A percentile compares a stretch with the other conserved stretches of the same genome.
Evolutionary conservation across 1,140 invertebrate species (phyloP).

Genomic region (Lithobius niger): DNA sequence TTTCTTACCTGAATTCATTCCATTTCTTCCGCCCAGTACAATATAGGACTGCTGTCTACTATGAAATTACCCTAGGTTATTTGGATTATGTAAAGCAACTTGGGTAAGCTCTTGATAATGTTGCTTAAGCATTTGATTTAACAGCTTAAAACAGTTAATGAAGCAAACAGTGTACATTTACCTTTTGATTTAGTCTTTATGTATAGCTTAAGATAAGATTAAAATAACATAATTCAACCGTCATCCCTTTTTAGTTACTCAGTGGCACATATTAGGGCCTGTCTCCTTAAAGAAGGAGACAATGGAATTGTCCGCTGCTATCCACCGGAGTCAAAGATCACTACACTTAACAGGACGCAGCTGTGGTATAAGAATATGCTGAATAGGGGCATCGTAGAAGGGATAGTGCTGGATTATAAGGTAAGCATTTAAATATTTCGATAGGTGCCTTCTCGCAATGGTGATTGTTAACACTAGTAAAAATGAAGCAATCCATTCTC

Average conservation of each 20-base stretch:
- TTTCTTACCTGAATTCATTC: constrained; percentile 98
- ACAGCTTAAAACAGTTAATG: too few relatives aligned
- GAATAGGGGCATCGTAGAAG: constrained; percentile 95
- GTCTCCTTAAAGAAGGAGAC: constrained; percentile 98
- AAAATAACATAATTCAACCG: too few relatives aligned
- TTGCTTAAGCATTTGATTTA: too few relatives aligned
- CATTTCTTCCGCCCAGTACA: constrained; percentile 98
- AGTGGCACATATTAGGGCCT: constrained; percentile 99
- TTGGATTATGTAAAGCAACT: constrained; percentile 98
- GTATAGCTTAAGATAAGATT: too few relatives aligned
- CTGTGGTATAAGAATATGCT: constrained; percentile 99
- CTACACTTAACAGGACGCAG: constrained; percentile 96
- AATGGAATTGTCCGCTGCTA: constrained; percentile 99
- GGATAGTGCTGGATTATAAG: constrained; percentile 98
- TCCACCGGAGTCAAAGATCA: constrained; percentile 97
- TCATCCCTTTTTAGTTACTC: constrained; percentile 48
- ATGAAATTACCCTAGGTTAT: constrained; percentile 98
- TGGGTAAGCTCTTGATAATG: constrained; percentile 54
- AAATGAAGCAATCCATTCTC: too few relatives aligned
- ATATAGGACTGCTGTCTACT: constrained; percentile 95
- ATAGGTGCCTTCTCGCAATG: too few relatives aligned
- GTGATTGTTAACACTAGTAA: too few relatives aligned
- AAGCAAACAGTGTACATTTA: too few relatives aligned
- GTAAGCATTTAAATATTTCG: too few relatives aligned
- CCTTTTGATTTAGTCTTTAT: too few relatives aligned